A percentile compares a stretch with the other conserved stretches of the same genome.
Evolutionary conservation across 2,888 invertebrate species (phyloP).

Genomic region (Tanypteryx hageni): DNA sequence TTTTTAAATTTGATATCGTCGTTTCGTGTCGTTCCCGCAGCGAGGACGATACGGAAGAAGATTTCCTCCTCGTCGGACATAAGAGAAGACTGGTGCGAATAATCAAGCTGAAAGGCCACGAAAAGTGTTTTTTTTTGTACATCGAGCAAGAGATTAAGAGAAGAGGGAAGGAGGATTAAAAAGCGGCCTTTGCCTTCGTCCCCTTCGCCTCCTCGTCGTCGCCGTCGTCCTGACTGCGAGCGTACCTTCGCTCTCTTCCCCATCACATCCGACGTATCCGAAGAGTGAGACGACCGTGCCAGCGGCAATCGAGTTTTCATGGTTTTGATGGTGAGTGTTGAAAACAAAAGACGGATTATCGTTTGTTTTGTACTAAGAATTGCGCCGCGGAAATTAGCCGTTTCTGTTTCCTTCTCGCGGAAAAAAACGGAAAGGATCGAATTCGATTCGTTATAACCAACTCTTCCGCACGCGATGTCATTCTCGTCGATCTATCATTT

Average conservation of each 20-base stretch:
- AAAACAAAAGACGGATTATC: background rate
- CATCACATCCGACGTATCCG: background rate
- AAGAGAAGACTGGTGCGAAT: too few species aligned
- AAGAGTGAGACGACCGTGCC: constrained; percentile 56
- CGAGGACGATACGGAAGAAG: too few species aligned
- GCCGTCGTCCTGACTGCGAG: constrained; percentile 4
- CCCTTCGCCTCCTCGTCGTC: background rate
- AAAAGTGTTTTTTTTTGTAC: background rate
- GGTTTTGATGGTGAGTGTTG: constrained; percentile 59
- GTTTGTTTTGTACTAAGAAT: too few species aligned
- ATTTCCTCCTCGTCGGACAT: too few species aligned
- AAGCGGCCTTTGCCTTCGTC: background rate
- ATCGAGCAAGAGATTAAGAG: background rate
- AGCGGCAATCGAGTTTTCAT: constrained; percentile 55
- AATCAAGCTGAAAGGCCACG: too few species aligned
- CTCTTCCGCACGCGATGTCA: too few species aligned
- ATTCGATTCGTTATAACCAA: too few species aligned
- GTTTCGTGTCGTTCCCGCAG: too few species aligned
- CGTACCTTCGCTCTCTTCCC: background rate
- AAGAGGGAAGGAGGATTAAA: background rate
- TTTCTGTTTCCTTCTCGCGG: background rate
- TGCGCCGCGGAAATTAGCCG: too few species aligned
- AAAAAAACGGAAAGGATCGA: too few species aligned
- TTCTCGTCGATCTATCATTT: too few species aligned
- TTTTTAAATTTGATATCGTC: too few species aligned